Base-by-base conservation (phyloP, 2,888 invertebrate species). In the Mimas tiliae region DNA sequence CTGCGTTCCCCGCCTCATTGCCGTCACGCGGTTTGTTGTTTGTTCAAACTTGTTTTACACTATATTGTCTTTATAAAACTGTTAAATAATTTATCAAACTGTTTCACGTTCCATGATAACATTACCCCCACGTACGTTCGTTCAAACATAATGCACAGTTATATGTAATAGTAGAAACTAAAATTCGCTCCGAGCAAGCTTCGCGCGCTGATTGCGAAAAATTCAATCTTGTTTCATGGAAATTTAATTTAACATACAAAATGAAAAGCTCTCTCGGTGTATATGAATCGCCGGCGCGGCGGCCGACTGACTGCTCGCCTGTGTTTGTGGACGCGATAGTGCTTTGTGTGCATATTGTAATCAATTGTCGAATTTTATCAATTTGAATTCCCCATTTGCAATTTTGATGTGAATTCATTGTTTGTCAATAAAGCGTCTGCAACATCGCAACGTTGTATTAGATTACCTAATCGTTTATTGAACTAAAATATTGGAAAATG, bases 201-300 rank as follows among this genome's bases (percentile, higher is more conserved):
- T 79, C 83, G 80, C 82, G 85, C 86, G 88, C 85, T 93, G 93
- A 93, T 93, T 93, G 93, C 91, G 89, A 92, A 93, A 93, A 93
- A 92, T 93, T 92, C 92, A 92, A 93, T 93, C 90, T 90, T 91
- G 93, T 93, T 93, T 89, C 92, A 92, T 92, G 89, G 90, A 93
- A 92, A 93, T 93, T 93, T 93, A 92, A 93, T 93, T 93, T 93
- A 92, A 92, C 93, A 91, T 92, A 87, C 90, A 87, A 92, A 93
- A 93, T 93, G 93, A 92, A 92, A 91, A 89, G 91, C 91, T 81
- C 88, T 80, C 84, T 85, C 88, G 89, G 78, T 85, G 88, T 89
- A 90, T 93, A 93, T 93, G 92, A 91, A 92, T 89, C 91, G 92
- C 85, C 82, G 88, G 45, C 45, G 45, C 82, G 88, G 81, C 82